Conservation (phyloP, 2,113 vertebrate species). For the Taurulus bubalis region DNA sequence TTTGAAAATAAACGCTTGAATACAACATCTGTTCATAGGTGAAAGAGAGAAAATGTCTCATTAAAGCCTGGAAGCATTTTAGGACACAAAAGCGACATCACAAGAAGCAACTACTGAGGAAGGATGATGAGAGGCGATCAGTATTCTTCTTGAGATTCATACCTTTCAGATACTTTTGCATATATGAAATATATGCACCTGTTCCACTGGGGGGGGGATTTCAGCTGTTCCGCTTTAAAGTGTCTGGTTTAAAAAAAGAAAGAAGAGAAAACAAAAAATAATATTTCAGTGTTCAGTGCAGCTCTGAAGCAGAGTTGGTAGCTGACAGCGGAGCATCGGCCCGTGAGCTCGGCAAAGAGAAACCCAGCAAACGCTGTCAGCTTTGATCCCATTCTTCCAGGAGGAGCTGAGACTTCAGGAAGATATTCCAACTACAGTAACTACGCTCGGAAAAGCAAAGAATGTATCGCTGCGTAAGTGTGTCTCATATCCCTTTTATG, state of each 20-base stretch:
- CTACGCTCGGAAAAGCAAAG: conserved; percentile 51
- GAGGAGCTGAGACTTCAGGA: conserved; percentile 59
- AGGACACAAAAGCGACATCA: not conserved
- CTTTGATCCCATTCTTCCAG: conserved; percentile 57
- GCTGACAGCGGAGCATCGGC: conserved; percentile 10
- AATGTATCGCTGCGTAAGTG: conserved; percentile 26
- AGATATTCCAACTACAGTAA: conserved; percentile 65
- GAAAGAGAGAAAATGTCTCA: not conserved
- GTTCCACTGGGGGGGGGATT: not conserved
- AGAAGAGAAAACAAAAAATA: not conserved
- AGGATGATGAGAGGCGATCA: not conserved
- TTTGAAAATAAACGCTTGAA: not conserved
- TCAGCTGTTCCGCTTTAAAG: conserved; percentile 1
- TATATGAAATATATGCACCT: not conserved
- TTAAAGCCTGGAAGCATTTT: not conserved
- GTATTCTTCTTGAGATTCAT: not conserved
- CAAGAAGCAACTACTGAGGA: not conserved
- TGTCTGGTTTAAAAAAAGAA: not conserved
- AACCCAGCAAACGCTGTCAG: conserved; percentile 57
- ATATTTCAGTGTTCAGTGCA: not conserved
- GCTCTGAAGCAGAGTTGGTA: conserved; percentile 2
- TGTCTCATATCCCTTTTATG: no score
- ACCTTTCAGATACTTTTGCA: not conserved
- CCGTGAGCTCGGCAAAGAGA: conserved; percentile 30
- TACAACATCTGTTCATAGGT: not conserved